Conservation (phyloP, 2,797 vertebrate species). For the Eutrigla gurnardus region DNA sequence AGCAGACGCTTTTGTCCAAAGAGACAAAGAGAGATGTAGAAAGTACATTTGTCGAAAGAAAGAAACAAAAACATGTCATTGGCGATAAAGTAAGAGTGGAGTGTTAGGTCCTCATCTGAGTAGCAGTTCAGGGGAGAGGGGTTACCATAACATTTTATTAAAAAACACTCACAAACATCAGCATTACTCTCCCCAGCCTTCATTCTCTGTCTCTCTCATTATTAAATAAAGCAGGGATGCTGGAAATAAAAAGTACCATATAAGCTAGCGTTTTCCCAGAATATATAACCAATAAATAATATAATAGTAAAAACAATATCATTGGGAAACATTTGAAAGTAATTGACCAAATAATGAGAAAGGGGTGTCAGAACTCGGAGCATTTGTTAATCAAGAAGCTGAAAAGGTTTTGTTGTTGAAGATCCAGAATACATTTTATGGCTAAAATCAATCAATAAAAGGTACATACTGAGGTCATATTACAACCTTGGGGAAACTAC, state of each 20-base stretch:
- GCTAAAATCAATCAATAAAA: not conserved
- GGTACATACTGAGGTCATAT: not conserved
- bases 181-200: too few relatives aligned
- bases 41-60: too few relatives aligned
- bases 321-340: not conserved
- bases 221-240: too few relatives aligned
- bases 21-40: too few relatives aligned
- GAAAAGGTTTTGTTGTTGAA: not conserved
- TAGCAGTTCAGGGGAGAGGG: too few relatives aligned
- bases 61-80: too few relatives aligned
- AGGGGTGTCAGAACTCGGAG: not conserved
- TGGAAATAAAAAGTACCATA: too few relatives aligned
- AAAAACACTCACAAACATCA: not conserved
- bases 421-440: not conserved
- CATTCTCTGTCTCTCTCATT: too few relatives aligned
- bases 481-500: not conserved
- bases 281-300: not conserved
- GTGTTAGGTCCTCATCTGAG: too few relatives aligned
- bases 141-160: not conserved
- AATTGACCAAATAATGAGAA: not conserved
- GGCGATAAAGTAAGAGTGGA: too few relatives aligned
- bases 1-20: too few relatives aligned
- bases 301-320: not conserved
- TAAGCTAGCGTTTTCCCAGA: not conserved
- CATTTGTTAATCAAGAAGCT: not conserved